Evolutionary conservation across 1,140 invertebrate genomes (phyloP).

Genomic region (Leptopilina clavipes): DNA sequence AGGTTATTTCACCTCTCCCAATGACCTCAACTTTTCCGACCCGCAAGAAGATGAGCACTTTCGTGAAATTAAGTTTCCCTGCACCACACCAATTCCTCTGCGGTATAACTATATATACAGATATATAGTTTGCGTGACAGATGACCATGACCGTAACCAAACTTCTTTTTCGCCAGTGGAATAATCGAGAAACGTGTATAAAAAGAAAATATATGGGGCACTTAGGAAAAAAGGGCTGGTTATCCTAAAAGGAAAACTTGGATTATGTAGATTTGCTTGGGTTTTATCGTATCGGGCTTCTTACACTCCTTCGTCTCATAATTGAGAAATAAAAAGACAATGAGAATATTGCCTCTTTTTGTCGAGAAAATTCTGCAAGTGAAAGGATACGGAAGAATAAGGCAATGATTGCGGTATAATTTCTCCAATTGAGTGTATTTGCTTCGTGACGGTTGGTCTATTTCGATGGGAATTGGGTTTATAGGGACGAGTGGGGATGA

Average conservation of each 20-base stretch:
- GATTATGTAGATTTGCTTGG: not conserved
- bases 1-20: too few species aligned
- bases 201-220: not conserved
- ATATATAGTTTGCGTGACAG: conserved; percentile 12
- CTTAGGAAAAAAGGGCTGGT: not conserved
- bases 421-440: too few species aligned
- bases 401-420: too few species aligned
- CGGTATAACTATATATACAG: not conserved
- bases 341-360: too few species aligned
- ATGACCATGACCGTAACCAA: conserved; percentile 13
- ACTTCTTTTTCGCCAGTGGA: not conserved
- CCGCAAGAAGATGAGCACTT: conserved; percentile 51
- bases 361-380: too few species aligned
- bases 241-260: not conserved
- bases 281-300: too few species aligned
- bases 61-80: conserved; percentile 66
- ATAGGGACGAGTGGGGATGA: too few species aligned
- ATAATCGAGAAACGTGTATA: conserved; percentile 15
- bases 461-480: too few species aligned
- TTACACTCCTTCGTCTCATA: too few species aligned
- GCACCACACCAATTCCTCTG: conserved; percentile 9
- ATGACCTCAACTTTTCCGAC: not conserved
- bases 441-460: too few species aligned
- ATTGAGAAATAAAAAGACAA: too few species aligned
- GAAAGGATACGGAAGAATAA: too few species aligned